A percentile compares a stretch with the other conserved stretches of the same genome.
phyloP scores from a whole-genome alignment of 2,888 invertebrate species.

The Trachelus iudaicus region DNA sequence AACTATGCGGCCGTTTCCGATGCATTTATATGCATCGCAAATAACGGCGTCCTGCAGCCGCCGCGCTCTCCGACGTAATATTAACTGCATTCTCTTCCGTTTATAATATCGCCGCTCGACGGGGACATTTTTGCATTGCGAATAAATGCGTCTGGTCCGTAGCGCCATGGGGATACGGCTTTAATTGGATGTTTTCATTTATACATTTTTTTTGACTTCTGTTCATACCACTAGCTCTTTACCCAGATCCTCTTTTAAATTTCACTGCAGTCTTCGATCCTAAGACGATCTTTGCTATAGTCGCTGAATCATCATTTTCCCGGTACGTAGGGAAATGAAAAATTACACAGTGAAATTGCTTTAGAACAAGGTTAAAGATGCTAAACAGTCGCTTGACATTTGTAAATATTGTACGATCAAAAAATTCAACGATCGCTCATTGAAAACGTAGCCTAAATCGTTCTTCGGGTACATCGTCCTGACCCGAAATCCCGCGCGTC shows the following conservation, averaged over 20 bases:
- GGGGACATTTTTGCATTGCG: constrained; percentile 34
- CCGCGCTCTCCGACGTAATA: constrained; percentile 31
- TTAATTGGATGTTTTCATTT: not conserved
- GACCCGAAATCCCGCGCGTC: not conserved
- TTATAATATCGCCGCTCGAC: constrained; percentile 35
- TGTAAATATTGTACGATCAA: not conserved
- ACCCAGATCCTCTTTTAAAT: not conserved
- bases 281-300: not conserved
- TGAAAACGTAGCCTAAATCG: not conserved
- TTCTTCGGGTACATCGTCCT: not conserved
- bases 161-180: not conserved
- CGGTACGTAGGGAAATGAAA: not conserved
- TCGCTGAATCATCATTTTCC: not conserved
- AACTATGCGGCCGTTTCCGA: constrained; percentile 56
- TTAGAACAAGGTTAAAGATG: too few relatives aligned
- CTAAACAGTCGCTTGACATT: too few relatives aligned
- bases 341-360: not conserved
- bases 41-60: constrained; percentile 42
- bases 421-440: not conserved
- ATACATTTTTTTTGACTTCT: not conserved
- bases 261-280: not conserved
- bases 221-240: not conserved
- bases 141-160: not conserved
- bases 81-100: constrained; percentile 49
- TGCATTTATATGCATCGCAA: constrained; percentile 50